phyloP scores from a whole-genome alignment of 2,113 vertebrate species.

The Cyanoramphus novaezelandiae region DNA sequence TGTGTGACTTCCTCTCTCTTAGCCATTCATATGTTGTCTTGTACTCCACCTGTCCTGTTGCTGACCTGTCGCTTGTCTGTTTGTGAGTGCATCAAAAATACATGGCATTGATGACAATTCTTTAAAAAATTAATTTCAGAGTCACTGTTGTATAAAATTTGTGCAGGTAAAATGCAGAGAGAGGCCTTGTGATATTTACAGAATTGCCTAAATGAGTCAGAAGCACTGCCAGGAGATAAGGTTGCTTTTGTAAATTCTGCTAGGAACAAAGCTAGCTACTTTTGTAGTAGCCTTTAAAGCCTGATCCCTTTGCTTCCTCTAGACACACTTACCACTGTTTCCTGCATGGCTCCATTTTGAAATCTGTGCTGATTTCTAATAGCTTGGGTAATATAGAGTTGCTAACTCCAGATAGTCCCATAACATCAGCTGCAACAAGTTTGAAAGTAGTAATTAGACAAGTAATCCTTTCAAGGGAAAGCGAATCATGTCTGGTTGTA shows the following conservation, averaged over 20 bases:
- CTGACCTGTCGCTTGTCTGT: not conserved
- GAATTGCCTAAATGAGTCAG: not conserved
- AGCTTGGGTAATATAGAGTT: not conserved
- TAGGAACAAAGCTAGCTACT: not conserved
- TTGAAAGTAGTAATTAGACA: constrained; percentile 34
- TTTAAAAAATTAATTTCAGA: not conserved
- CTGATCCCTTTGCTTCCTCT: not conserved
- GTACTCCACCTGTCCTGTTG: not conserved
- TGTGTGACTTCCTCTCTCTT: not conserved
- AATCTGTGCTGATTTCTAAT: constrained; percentile 6
- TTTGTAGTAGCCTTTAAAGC: not conserved
- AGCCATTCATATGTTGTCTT: not conserved
- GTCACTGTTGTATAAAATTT: not conserved
- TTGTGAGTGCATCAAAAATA: not conserved
- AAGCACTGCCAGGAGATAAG: not conserved
- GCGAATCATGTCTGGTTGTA: not conserved
- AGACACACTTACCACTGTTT: not conserved
- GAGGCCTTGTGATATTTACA: not conserved
- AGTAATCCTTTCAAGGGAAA: constrained; percentile 38
- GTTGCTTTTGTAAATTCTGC: not conserved
- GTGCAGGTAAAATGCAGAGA: not conserved
- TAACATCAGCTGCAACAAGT: constrained; percentile 42
- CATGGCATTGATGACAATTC: not conserved
- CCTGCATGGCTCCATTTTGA: constrained; percentile 4
- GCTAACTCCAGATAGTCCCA: constrained; percentile 11